A percentile compares a stretch with the other conserved stretches of the same genome.
These are phyloP conservation scores for Germaria angustata DNA, from an alignment of 2,888 invertebrate genomes.

Conservation along the genomic window DNA sequence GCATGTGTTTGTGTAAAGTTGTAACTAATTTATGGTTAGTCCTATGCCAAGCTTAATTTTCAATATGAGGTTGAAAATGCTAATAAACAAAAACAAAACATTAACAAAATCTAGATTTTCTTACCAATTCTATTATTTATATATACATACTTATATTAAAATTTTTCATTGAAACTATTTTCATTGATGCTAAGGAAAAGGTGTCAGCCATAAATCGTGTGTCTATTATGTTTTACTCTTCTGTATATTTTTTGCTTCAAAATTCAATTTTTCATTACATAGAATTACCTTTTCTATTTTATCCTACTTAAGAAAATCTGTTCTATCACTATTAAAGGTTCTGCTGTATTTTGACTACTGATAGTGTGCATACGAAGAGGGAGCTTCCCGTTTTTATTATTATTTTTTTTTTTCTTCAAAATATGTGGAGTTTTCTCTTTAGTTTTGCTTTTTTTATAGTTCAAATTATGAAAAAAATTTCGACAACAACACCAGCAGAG, in stretches of 20 bases:
- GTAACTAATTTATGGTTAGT: slow-evolving; percentile 20
- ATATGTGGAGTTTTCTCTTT: neutral
- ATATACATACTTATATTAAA: too few species aligned
- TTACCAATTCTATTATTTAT: slow-evolving; percentile 15
- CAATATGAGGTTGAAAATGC: neutral
- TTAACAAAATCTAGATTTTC: slow-evolving; percentile 11
- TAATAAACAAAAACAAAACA: neutral
- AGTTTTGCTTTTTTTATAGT: neutral
- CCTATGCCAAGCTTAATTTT: slow-evolving; percentile 9
- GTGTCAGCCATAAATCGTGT: slow-evolving; percentile 70
- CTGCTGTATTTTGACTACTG: slow-evolving; percentile 12
- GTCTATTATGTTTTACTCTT: neutral
- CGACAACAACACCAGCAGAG: slow-evolving; percentile 2
- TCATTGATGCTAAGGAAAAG: slow-evolving; percentile 61
- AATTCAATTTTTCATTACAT: slow-evolving; percentile 43
- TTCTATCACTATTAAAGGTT: slow-evolving; percentile 44
- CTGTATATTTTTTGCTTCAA: neutral
- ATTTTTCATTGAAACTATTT: slow-evolving; percentile 51
- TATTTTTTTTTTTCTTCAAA: neutral
- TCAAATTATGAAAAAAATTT: slow-evolving; percentile 48
- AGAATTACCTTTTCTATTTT: slow-evolving; percentile 12
- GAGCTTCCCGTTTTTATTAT: slow-evolving; percentile 24
- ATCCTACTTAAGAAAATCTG: neutral
- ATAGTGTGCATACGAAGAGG: slow-evolving; percentile 5
- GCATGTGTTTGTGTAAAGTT: too few species aligned